Conservation (phyloP, 2,888 invertebrate genomes). For the Eurytoma adleriae region DNA sequence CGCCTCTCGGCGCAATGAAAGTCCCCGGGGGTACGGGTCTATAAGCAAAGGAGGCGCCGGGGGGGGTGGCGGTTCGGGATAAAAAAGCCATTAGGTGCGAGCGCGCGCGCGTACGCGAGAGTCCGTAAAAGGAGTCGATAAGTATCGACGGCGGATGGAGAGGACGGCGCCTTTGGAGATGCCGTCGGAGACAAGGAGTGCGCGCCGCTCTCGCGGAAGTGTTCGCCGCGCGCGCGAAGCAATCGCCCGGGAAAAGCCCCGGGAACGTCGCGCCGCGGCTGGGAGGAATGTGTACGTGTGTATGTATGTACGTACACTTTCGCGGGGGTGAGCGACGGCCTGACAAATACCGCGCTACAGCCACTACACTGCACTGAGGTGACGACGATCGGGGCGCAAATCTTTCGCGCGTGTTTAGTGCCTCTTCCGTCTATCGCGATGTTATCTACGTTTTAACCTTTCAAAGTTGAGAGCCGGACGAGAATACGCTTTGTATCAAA, state of each 20-base stretch:
- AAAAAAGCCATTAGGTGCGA: conserved; percentile 30
- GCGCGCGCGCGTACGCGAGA: no score
- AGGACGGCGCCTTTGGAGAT: conserved; percentile 24
- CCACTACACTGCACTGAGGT: no score
- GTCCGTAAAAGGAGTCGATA: conserved; percentile 33
- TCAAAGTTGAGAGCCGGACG: no score
- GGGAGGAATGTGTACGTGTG: neutral
- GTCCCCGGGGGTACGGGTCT: no score
- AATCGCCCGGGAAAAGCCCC: conserved; percentile 1
- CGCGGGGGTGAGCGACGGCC: no score
- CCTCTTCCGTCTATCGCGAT: no score
- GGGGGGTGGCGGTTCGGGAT: neutral
- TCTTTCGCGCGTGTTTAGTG: no score
- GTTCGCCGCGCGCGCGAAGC: neutral
- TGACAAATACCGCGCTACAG: neutral
- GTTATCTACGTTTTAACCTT: no score
- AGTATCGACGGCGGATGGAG: conserved; percentile 27
- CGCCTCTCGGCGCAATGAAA: no score
- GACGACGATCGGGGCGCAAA: no score
- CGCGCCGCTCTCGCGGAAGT: neutral
- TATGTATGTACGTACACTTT: no score
- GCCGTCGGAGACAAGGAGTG: conserved; percentile 4
- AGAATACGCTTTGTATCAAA: no score
- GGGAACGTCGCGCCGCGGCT: neutral
- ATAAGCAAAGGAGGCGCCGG: neutral